Percentiles rank a stretch among this genome's conserved stretches.
These are phyloP conservation scores for Pristionchus entomophagus DNA, from an alignment of 2,888 invertebrate genomes.

Conservation along the genomic window DNA sequence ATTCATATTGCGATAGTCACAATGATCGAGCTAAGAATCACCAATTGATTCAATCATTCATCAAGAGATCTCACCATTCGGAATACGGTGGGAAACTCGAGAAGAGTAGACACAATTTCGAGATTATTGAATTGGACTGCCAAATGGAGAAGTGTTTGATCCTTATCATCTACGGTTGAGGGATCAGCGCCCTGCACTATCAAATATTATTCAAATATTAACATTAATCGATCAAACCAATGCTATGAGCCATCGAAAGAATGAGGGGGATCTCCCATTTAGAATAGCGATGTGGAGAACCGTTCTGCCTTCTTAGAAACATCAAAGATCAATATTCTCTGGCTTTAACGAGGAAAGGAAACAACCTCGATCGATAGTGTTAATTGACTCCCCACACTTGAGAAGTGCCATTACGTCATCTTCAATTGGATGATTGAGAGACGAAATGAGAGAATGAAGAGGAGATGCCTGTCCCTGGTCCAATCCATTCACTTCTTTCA, in stretches of 20 bases:
- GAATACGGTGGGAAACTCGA: neutral
- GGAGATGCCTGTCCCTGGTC: conserved; percentile 12
- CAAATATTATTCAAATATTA: too few species aligned
- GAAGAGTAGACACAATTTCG: neutral
- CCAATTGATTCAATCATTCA: neutral
- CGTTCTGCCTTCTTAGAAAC: neutral
- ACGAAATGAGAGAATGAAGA: neutral
- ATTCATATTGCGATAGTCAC: conserved; percentile 56
- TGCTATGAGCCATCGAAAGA: neutral
- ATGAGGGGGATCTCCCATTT: neutral
- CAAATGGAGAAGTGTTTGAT: neutral
- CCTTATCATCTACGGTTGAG: conserved; percentile 16
- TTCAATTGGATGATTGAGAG: neutral
- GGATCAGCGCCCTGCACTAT: neutral
- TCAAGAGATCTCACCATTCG: neutral
- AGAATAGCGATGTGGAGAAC: neutral
- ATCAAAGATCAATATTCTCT: too few species aligned
- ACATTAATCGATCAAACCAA: too few species aligned
- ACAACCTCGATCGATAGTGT: conserved; percentile 20
- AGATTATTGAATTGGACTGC: neutral
- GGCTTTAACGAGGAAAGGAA: neutral
- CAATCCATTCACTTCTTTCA: conserved; percentile 19
- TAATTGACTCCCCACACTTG: conserved; percentile 24
- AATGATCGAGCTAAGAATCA: conserved; percentile 59
- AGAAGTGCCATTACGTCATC: conserved; percentile 27